Evolutionary conservation across 2,888 invertebrate genomes (phyloP), one percentile per base, ranked within the genome.

Genomic region (Tromatobia lineatoria): DNA sequence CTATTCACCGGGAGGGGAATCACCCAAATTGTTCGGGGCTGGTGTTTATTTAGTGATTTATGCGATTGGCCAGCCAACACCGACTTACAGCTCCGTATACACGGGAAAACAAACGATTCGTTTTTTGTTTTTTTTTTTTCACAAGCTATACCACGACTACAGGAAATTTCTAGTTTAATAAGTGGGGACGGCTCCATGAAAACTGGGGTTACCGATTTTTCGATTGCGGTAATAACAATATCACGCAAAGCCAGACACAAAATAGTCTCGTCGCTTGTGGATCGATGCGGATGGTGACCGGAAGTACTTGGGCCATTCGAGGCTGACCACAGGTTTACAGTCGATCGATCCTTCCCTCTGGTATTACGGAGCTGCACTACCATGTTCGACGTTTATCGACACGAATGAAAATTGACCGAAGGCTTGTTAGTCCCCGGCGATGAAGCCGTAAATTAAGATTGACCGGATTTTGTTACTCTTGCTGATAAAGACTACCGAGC

Each of bases 21-120:
- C 87, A 85, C 82, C 88, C 86, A 89, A 90, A 91, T 91, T 89
- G 89, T 90, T 89, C 88, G 85, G 88, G 85, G 80, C 86, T 86
- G 85, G 88, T 90, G 90, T 91, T 91, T 91, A 88, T 89, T 89
- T 89, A 89, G 89, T 90, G 91, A 91, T 91, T 91, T 91, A 91
- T 91, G 90, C 86, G 90, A 90, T 89, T 89, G 88, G 89, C 88
- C 89, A 87, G 84, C 88, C 88, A 85, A 42, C 69, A 67, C 66
- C 57, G 50, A 52, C 61, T 64, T 13, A 50, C 4, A 11, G 29
- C 42, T 50, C 52, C 66, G 8, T 45, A 13, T 59, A 50, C 34
- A 47, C 67, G 59, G 29, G 13, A 61, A 18, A 38, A 47, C 78
- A 57, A 74, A 74, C 42, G 38, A 76, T 59, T 29, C n/a, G 23